These are phyloP conservation scores for Macroteleia sp. DNA, from an alignment of 2,888 invertebrate genomes.

Conservation along the genomic window DNA sequence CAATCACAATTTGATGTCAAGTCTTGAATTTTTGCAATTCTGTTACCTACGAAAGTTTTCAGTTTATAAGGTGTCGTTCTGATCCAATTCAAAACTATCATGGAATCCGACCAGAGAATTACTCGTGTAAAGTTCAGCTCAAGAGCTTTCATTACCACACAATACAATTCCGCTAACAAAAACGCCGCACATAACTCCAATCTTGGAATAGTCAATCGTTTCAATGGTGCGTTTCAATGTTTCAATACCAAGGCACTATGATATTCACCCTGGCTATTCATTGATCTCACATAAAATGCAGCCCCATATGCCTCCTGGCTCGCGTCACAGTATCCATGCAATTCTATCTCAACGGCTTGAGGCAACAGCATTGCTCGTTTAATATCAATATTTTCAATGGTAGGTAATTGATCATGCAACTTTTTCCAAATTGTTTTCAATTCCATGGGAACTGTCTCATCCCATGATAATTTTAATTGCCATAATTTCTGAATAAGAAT, in stretches of 20 bases:
- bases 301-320: neutral
- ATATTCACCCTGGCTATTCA: neutral
- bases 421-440: neutral
- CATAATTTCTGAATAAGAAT: too few relatives aligned
- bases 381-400: neutral
- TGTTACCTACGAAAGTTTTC: slow-evolving; percentile 1
- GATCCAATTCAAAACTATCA: neutral
- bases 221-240: neutral
- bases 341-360: neutral
- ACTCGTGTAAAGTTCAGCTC: neutral
- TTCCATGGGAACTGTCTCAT: neutral
- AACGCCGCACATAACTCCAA: neutral
- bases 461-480: slow-evolving; percentile 5
- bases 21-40: neutral
- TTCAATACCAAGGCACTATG: neutral
- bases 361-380: neutral
- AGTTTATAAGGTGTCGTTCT: neutral
- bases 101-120: neutral
- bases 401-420: neutral
- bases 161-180: neutral
- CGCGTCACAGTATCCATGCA: neutral
- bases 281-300: neutral
- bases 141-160: neutral
- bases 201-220: neutral
- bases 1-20: neutral